Evolutionary conservation across 1,140 invertebrate species (phyloP), one percentile per base, ranked within the genome.

Genomic region (Potamilus streckersoni): DNA sequence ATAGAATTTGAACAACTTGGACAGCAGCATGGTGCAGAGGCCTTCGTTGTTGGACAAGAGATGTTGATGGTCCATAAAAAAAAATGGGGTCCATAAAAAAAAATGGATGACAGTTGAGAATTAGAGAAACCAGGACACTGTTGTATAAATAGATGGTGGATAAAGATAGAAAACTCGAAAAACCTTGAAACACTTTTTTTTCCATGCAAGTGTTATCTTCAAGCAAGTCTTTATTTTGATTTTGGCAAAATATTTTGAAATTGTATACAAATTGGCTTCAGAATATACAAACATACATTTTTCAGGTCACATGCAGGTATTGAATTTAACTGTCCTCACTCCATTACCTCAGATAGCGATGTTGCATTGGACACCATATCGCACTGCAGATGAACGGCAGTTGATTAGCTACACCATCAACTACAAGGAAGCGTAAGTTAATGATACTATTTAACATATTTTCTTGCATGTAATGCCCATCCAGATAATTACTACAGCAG

Each of bases 321-420:
- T 87, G 61, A 78, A 78, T 16, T 19, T 87, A n/a, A 78, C 60
- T 5, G 65, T 84, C 15, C n/a, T 63, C 2, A 27, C 61, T 1
- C 23, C 78, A 12, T 55, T 59, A 6, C 49, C 79, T 17, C 79
- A 80, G 38, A 68, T 90, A 2, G 93, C 92, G 0, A 76, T 91
- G 8, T 90, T 94, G 19, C 79, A 88, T 15, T 96, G 95, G 94
- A 90, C 92, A 62, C 92, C 93, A 62, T 95, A 96, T 83, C 86
- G 93, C 66, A 78, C 86, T 49, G 78, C 73, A 58, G 94, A 96
- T 85, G 90, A 92, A 2, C 92, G 95, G 15, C 92, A 93, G 15
- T 90, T 97, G 2, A 91, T 97, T 1, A 94, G 95, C 65, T 98
- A 96, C 88, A 93, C 95, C 38, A 91, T 96, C 38, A 95, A 95